phyloP scores from a whole-genome alignment of 2,797 vertebrate genomes.

The Rhinatrema bivittatum region DNA sequence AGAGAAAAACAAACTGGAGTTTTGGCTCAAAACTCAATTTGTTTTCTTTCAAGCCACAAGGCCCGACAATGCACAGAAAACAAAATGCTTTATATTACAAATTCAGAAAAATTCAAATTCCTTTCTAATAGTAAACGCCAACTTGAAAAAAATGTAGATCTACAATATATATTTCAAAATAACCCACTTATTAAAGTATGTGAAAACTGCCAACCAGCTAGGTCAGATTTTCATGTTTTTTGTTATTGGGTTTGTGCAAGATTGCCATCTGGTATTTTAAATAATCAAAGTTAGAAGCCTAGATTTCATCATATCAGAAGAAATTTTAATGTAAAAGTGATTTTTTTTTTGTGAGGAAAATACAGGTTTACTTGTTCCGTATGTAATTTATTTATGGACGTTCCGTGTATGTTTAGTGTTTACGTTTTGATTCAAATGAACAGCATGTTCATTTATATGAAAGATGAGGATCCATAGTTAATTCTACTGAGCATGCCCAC shows the following conservation, averaged over 20 bases:
- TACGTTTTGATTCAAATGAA: constrained; percentile 77
- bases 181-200: constrained; percentile 46
- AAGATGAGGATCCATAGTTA: constrained; percentile 46
- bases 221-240: constrained; percentile 50
- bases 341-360: constrained; percentile 65
- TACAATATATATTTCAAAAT: constrained; percentile 36
- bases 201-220: constrained; percentile 50
- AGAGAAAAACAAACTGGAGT: constrained; percentile 27
- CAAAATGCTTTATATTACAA: constrained; percentile 45
- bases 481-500: constrained; percentile 39
- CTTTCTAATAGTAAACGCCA: constrained; percentile 55
- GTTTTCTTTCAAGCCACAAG: constrained; percentile 37
- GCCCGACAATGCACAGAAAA: constrained; percentile 57
- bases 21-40: constrained; percentile 43
- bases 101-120: constrained; percentile 42
- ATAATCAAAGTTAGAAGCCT: constrained; percentile 67
- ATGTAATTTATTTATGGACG: constrained; percentile 84
- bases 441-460: constrained; percentile 73
- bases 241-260: constrained; percentile 77
- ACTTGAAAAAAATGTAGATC: constrained; percentile 32
- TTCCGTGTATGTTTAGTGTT: constrained; percentile 69
- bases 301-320: constrained; percentile 58
- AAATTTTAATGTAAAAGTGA: constrained; percentile 59
- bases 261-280: constrained; percentile 75
- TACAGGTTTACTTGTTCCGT: constrained; percentile 65